Conservation (phyloP, 2,113 vertebrate genomes). For the Hippopotamus amphibius region DNA sequence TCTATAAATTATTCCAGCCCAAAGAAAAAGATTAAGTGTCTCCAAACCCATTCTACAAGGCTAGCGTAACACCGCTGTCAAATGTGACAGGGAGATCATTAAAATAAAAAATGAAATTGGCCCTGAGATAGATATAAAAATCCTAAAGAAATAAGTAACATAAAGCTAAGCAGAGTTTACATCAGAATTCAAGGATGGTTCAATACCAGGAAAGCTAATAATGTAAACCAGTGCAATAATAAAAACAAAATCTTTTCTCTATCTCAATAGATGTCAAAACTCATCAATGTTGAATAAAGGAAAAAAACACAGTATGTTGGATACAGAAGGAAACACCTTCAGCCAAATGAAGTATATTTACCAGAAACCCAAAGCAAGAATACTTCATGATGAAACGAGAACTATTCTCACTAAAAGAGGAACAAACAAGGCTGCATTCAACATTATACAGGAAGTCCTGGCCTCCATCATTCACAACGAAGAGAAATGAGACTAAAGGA, state of each 20-base stretch:
- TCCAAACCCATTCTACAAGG: not conserved
- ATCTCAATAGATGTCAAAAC: not conserved
- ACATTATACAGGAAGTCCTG: not conserved
- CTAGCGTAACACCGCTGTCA: not conserved
- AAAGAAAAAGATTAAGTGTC: not conserved
- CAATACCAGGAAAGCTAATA: not conserved
- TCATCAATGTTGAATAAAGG: not conserved
- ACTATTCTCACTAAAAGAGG: not conserved
- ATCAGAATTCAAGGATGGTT: not conserved
- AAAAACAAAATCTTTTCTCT: not conserved
- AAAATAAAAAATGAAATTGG: not conserved
- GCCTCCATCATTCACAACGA: not conserved
- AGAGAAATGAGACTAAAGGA: not conserved
- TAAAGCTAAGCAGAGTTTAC: not conserved
- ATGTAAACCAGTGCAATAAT: not conserved
- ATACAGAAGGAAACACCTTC: not conserved
- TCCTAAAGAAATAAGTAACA: not conserved
- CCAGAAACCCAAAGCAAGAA: not conserved
- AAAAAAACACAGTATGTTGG: not conserved
- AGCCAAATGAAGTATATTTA: not conserved
- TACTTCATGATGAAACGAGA: not conserved
- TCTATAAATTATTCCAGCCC: not conserved
- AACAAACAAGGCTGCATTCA: not conserved
- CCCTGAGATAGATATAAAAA: not conserved
- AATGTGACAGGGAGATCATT: not conserved